Evolutionary conservation across 2,113 vertebrate species (phyloP), one percentile per base, ranked within the genome.

Genomic region (Corythoichthys intestinalis): DNA sequence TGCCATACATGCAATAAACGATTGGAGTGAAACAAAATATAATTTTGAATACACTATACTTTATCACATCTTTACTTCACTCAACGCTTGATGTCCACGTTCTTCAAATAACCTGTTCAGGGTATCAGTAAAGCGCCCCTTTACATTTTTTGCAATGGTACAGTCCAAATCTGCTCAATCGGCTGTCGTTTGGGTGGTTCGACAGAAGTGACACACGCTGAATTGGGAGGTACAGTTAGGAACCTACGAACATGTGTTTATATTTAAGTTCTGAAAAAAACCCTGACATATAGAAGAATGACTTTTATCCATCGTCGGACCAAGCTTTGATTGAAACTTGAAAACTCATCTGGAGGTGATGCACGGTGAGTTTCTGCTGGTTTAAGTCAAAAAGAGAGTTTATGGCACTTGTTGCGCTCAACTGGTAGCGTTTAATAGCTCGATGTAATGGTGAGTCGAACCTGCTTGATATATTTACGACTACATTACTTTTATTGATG

Each of bases 331-430:
- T 53, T 52, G 13, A 14, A 44, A 6, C 5, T 41, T 14, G 17
- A 57, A 57, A 11, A 38, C 37, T 34, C 7, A 12, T 48, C 58
- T 54, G 1, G 11, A 57, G 60, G 62, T 66, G 38, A 79, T 4
- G 71, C 83, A 85, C 65, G 76, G 85, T 85, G 34, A 41, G 59
- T 46, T 20, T 8, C 10, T 46, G 4, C 17, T 39, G 66, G 13
- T 17, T 35, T 35, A 35, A 3, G 13, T 48, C 8, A 66, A 59
- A 28, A 58, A 34, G 28, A 38, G 17, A 65, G 47, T 65, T 13
- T 52, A 62, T 70, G 76, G 76, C 81, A 85, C 85, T 87, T 88
- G 86, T 84, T 88, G 85, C 76, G 4, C 14, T 73, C 47, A 6
- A 41, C 1, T 41, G 54, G 60, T 39, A 20, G 17, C 59, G 48